Percentiles rank a stretch among this genome's conserved stretches.
Evolutionary conservation across 2,113 vertebrate genomes (phyloP).

Genomic region (Laticauda colubrina): DNA sequence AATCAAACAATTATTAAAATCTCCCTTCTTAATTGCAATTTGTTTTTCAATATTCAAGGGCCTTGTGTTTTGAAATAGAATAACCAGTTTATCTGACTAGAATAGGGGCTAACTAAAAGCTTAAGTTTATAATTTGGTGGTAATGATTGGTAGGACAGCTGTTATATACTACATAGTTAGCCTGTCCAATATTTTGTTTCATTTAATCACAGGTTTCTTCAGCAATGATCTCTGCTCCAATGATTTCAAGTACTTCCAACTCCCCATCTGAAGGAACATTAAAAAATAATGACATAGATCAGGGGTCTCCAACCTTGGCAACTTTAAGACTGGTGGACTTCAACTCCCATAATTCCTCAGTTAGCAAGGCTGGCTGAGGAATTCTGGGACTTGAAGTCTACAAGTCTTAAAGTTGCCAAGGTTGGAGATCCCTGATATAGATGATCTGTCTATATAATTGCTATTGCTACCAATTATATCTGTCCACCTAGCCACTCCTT

Average conservation of each 20-base stretch:
- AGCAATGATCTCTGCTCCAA: neutral
- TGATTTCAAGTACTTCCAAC: neutral
- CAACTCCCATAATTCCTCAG: too few relatives aligned
- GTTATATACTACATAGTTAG: neutral
- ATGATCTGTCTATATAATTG: neutral
- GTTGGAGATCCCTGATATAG: neutral
- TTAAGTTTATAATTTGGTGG: neutral
- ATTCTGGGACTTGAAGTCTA: too few relatives aligned
- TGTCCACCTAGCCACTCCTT: neutral
- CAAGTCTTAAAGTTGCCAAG: too few relatives aligned
- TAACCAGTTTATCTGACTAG: neutral
- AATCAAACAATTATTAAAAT: neutral
- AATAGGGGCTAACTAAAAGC: neutral
- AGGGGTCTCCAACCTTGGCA: too few relatives aligned
- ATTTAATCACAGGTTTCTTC: neutral
- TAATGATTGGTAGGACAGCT: neutral
- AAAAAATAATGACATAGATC: neutral
- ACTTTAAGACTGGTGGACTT: too few relatives aligned
- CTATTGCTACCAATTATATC: neutral
- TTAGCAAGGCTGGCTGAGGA: too few relatives aligned
- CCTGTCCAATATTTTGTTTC: neutral
- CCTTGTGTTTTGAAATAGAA: neutral
- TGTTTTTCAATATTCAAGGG: neutral
- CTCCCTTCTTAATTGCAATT: neutral
- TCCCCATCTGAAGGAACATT: neutral